Evolutionary conservation across 1,140 invertebrate species (phyloP), one percentile per base, ranked within the genome.

Genomic region (Drosophila aff.): DNA sequence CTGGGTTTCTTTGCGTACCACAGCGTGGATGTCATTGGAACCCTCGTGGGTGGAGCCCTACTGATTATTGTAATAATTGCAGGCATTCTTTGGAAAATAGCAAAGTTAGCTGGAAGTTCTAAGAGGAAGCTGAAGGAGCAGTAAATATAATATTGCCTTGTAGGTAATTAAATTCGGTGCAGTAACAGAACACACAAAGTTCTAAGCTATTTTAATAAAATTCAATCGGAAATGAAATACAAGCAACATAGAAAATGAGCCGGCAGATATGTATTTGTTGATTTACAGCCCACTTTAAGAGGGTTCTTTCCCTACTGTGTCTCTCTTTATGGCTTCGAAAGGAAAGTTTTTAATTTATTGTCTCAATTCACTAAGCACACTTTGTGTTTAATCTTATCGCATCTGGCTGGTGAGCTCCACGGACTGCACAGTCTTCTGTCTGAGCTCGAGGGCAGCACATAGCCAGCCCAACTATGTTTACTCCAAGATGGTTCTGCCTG

Each of bases 1-100:
- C 36, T 93, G 40, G 83, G 73, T 26, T 92, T 90, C 66, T 55
- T 82, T 50, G 94, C 95, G 66, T 95, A 94, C 72, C 93, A 95
- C 50, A 89, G 94, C 41, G 50, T 95, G 31, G 95, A 96, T 92
- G 81, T 91, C 2, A n/a, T 81, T 4, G 84, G 46, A 15, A 36
- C 65, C 7, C 33, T 87, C 1, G 18, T 83, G 11, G 84, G 16
- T 2, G 62, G 58, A 16, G 53, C 21, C 13, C 10, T 78, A 0
- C 5, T 75, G 0, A 5, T 61, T 3, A 2, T 87, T 3, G 5
- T 15, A 0, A 3, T 59, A 9, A 9, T 40, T 36, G 2, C 18
- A 4, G 28, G 9, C 2, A 8, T 66, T 2, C 0, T 82, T 0
- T 36, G 49, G 4, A 79, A 72, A 55, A 10, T 76, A 2, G 9